These are phyloP conservation scores for Anguilla pacifica DNA, from an alignment of 2,797 vertebrate species.

Conservation along the genomic window DNA sequence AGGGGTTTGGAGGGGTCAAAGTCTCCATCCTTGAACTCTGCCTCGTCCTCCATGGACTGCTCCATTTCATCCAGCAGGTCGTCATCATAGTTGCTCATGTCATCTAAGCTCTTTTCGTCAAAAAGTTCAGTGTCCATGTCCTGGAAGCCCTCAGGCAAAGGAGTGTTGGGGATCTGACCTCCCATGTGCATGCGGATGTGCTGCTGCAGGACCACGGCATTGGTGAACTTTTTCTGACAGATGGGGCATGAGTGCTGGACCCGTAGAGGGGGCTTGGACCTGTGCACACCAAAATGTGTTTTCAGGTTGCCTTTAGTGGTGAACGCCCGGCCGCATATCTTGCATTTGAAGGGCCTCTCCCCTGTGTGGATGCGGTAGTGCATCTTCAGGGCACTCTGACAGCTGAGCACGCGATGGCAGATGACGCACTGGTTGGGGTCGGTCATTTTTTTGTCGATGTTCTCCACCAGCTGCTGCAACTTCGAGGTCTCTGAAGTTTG, in stretches of 20 bases:
- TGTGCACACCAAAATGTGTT: slow-evolving; percentile 98
- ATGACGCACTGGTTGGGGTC: slow-evolving; percentile 99
- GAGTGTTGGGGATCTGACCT: slow-evolving; percentile 96
- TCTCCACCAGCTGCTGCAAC: slow-evolving; percentile 97
- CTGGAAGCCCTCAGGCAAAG: slow-evolving; percentile 87
- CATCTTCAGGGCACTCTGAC: slow-evolving; percentile 99
- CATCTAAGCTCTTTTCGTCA: slow-evolving; percentile 88
- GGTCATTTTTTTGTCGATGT: slow-evolving; percentile 99
- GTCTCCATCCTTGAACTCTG: slow-evolving; percentile 79
- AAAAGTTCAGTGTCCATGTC: slow-evolving; percentile 92
- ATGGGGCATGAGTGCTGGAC: slow-evolving; percentile 99
- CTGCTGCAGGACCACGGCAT: slow-evolving; percentile 96
- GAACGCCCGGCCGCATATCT: slow-evolving; percentile 97
- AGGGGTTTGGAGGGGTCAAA: slow-evolving; percentile 79
- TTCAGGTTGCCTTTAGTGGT: slow-evolving; percentile 99
- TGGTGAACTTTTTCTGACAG: slow-evolving; percentile 99
- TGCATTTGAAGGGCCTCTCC: slow-evolving; percentile 99
- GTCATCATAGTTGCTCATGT: slow-evolving; percentile 88
- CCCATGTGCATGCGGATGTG: slow-evolving; percentile 99
- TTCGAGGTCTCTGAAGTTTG: slow-evolving; percentile 99
- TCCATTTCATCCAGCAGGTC: slow-evolving; percentile 91
- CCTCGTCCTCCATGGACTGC: slow-evolving; percentile 91
- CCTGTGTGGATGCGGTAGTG: slow-evolving; percentile 99
- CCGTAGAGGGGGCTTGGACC: slow-evolving; percentile 94
- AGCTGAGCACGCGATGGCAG: slow-evolving; percentile 97